Evolutionary conservation across 2,888 invertebrate species (phyloP).

Genomic region (Amblyjoppa proteus): DNA sequence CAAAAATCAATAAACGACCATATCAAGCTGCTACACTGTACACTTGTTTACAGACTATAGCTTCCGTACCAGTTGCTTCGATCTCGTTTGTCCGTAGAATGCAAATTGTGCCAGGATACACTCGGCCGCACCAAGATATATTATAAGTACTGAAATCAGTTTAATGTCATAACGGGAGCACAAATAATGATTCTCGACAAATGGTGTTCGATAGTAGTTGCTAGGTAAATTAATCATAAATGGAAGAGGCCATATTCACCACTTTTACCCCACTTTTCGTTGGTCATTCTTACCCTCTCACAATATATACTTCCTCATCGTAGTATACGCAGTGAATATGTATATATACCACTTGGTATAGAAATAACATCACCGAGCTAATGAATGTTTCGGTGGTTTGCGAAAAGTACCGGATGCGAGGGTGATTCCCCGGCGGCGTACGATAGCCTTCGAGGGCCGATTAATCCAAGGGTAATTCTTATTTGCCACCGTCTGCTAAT

Average conservation of each 20-base stretch:
- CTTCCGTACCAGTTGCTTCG: slow-evolving; percentile 68
- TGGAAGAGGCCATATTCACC: no score
- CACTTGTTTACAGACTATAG: slow-evolving; percentile 31
- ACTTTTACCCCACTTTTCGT: no score
- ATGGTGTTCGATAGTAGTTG: no score
- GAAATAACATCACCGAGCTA: background rate
- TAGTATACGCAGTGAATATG: background rate
- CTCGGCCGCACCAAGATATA: slow-evolving; percentile 3
- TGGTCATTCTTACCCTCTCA: no score
- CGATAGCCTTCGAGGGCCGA: slow-evolving; percentile 18
- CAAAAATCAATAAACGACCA: slow-evolving; percentile 77
- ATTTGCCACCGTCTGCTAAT: slow-evolving; percentile 9
- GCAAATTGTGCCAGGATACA: slow-evolving; percentile 14
- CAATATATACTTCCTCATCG: background rate
- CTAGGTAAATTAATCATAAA: no score
- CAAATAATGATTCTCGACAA: no score
- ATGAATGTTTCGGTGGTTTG: slow-evolving; percentile 30
- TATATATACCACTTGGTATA: background rate
- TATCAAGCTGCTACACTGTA: slow-evolving; percentile 66
- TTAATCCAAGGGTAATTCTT: slow-evolving; percentile 53
- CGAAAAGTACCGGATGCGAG: slow-evolving; percentile 19
- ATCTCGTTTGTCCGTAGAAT: slow-evolving; percentile 58
- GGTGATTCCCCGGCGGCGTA: slow-evolving; percentile 31
- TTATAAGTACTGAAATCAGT: background rate
- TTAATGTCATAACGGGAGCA: no score